Base-by-base conservation (phyloP, 1,140 invertebrate species). In the Hyles euphorbiae region DNA sequence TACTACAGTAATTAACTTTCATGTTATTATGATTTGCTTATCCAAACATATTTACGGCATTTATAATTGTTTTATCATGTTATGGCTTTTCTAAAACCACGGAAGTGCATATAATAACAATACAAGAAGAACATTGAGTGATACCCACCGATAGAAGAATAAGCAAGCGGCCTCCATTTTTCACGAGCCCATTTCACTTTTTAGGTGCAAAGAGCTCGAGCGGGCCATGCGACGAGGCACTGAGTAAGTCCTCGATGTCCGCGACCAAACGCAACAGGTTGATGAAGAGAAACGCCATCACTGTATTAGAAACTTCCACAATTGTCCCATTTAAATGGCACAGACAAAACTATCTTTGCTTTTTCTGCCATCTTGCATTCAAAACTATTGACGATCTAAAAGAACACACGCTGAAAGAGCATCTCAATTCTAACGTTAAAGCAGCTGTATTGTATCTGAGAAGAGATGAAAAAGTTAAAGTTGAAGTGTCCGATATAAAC, bases 291-390 rank as follows among this genome's bases (percentile, higher is more conserved):
- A 88, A 88, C 60, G 81, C 83, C 4, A 76, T 77, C 7, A 70
- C 55, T 0, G 68, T 88, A 61, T 60, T 88, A 68, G 82, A 88
- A 66, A 63, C 53, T 9, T 77, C 82, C n/a, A 81, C 75, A 0
- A 80, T 73, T 0, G 5, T 81, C 6, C 86, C 83, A 0, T 88
- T 88, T 51, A 88, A 87, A 65, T 88, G 86, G 86, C 80, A 87
- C 34, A 68, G 82, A 40, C 83, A 88, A 52, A 76, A 73, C 47
- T 88, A 82, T 32, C 70, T 87, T 3, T 88, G 86, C 49, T 88
- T 88, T 69, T 87, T 72, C 52, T 88, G 86, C 55, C 83, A 88
- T 56, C 64, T 65, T 5, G 11, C 64, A 3, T 87, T 84, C 45
- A 83, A 82, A 74, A 65, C 67, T 5, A 53, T 71, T 1, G 40